phyloP scores from a whole-genome alignment of 2,797 vertebrate genomes.

The Coccyzus lansbergi region DNA sequence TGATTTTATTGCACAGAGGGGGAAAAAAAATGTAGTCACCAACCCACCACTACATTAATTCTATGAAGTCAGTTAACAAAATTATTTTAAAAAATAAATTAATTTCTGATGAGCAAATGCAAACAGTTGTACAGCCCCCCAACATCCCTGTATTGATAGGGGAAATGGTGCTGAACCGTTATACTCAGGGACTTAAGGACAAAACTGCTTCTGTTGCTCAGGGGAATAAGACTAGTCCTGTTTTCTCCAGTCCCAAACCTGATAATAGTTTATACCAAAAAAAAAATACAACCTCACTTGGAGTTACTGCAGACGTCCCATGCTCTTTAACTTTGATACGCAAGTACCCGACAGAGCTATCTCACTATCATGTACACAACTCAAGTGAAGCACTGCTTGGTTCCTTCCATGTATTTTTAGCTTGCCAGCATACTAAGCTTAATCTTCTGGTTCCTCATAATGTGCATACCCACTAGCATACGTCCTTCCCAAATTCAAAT shows the following conservation, averaged over 20 bases:
- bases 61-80: slow-evolving; percentile 58
- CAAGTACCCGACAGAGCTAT: slow-evolving; percentile 9
- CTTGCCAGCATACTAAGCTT: background rate
- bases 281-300: background rate
- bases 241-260: background rate
- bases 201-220: background rate
- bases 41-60: slow-evolving; percentile 29
- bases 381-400: background rate
- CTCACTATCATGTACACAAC: background rate
- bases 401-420: background rate
- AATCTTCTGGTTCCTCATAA: slow-evolving; percentile 80
- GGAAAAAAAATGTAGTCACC: slow-evolving; percentile 16
- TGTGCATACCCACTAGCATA: slow-evolving; percentile 85
- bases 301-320: slow-evolving; percentile 4
- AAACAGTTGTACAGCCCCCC: slow-evolving; percentile 49
- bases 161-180: background rate
- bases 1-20: slow-evolving; percentile 47
- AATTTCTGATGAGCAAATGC: slow-evolving; percentile 56
- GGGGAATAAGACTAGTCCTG: background rate
- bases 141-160: background rate
- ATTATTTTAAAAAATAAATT: slow-evolving; percentile 72
- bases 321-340: background rate
- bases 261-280: background rate
- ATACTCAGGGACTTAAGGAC: slow-evolving; percentile 4
- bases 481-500: slow-evolving; percentile 85